Evolutionary conservation across 2,797 vertebrate species (phyloP).

Genomic region (Nothura maculosa): DNA sequence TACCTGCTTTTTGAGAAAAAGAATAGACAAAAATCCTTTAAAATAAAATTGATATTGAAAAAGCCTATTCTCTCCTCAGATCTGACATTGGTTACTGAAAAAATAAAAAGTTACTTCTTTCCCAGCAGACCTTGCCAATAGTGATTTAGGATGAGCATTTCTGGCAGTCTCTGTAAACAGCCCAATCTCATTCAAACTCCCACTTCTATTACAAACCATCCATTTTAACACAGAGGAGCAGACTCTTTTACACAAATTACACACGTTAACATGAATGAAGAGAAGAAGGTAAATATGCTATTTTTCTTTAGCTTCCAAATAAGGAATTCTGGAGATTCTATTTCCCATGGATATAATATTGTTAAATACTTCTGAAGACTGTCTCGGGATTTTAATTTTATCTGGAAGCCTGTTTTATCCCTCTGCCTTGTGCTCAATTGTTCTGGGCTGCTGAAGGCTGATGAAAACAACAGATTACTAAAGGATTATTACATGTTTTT

Average conservation of each 20-base stretch:
- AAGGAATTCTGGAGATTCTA: background rate
- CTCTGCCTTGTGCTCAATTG: background rate
- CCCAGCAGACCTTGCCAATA: background rate
- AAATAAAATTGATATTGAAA: background rate
- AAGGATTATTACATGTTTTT: background rate
- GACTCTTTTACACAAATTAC: background rate
- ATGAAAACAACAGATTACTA: background rate
- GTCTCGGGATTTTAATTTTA: background rate
- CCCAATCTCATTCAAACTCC: background rate
- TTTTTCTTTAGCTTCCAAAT: constrained; percentile 9
- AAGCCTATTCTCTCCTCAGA: background rate
- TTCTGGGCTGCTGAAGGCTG: background rate
- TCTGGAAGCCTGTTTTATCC: background rate
- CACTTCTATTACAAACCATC: background rate
- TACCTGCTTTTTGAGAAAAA: background rate
- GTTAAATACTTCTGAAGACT: background rate
- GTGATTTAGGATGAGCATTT: background rate
- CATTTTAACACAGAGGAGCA: background rate
- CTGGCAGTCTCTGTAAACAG: background rate
- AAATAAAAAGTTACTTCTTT: background rate
- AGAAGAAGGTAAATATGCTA: background rate
- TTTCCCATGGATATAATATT: background rate
- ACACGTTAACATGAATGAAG: background rate
- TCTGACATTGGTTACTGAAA: background rate
- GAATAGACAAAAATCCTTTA: background rate